Evolutionary conservation across 30 jellyfish, hydroid and myxozoan species (phyloP).

Genomic region (Aurelia sp.): DNA sequence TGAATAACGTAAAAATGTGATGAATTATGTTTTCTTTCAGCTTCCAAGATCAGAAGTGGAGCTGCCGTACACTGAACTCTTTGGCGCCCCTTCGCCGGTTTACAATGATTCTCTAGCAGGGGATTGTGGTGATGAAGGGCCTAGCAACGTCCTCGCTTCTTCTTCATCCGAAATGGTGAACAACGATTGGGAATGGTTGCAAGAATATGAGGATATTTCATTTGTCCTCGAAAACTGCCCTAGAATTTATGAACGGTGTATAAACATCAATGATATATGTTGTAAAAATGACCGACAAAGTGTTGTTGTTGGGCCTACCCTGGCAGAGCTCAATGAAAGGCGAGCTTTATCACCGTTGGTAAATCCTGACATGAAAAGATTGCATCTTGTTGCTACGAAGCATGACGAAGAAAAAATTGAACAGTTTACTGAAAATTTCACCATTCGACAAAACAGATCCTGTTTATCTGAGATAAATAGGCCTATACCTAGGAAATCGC

Average conservation of each 20-base stretch:
- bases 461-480: constrained; percentile 48
- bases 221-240: constrained; percentile 63
- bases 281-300: constrained; percentile 52
- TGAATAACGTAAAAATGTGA: too few species aligned
- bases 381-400: constrained; percentile 82
- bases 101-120: constrained; percentile 72
- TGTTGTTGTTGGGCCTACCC: constrained; percentile 69
- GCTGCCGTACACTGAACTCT: constrained; percentile 83
- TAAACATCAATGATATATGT: constrained; percentile 77
- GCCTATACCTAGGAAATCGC: constrained; percentile 47
- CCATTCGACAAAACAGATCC: constrained; percentile 23
- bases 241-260: constrained; percentile 73
- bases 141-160: constrained; percentile 34
- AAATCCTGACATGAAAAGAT: constrained; percentile 84
- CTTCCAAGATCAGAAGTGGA: constrained; percentile 66
- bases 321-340: constrained; percentile 78
- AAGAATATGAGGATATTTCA: constrained; percentile 77
- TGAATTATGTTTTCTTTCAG: constrained; percentile 16
- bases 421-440: constrained; percentile 27
- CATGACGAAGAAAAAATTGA: constrained; percentile 35
- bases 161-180: constrained; percentile 37
- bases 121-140: constrained; percentile 58
- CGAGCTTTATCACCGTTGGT: constrained; percentile 83
- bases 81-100: constrained; percentile 88
- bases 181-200: constrained; percentile 86